Evolutionary conservation across 2,888 invertebrate species (phyloP).

Genomic region (Temnothorax ravouxi): DNA sequence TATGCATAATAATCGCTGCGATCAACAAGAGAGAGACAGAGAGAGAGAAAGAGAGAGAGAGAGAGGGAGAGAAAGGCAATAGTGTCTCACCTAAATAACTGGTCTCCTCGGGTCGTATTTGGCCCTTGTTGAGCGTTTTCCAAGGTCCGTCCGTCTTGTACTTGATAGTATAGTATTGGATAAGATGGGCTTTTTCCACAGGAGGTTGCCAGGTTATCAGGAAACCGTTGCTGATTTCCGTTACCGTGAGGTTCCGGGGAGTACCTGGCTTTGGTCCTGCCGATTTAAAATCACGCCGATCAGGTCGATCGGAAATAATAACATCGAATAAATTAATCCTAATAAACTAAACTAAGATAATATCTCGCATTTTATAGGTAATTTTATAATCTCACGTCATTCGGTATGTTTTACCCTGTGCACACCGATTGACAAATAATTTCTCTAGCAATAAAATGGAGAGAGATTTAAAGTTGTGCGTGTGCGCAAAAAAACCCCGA

Average conservation of each 20-base stretch:
- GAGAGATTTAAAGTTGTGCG: not conserved
- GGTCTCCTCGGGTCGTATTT: slow-evolving; percentile 95
- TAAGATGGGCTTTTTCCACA: slow-evolving; percentile 92
- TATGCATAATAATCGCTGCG: slow-evolving; percentile 21
- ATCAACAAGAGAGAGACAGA: slow-evolving; percentile 5
- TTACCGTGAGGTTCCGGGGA: slow-evolving; percentile 96
- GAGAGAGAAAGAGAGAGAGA: no score
- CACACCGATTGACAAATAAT: not conserved
- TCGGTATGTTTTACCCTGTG: not conserved
- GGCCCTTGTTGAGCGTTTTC: slow-evolving; percentile 95
- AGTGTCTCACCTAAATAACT: slow-evolving; percentile 91
- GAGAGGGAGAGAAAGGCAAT: not conserved
- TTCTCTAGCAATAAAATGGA: not conserved
- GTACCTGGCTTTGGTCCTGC: slow-evolving; percentile 96
- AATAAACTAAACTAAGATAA: not conserved
- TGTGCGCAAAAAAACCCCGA: slow-evolving; percentile 10
- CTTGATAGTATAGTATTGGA: slow-evolving; percentile 96
- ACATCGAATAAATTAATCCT: not conserved
- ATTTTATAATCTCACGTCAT: no score
- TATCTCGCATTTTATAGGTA: not conserved
- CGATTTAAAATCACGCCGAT: slow-evolving; percentile 52
- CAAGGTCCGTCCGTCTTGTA: slow-evolving; percentile 96
- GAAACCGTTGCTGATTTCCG: slow-evolving; percentile 96
- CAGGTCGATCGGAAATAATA: not conserved
- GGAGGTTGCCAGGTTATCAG: slow-evolving; percentile 96